Conservation (phyloP, 2,888 invertebrate species). For the Ormyrus rosae region DNA sequence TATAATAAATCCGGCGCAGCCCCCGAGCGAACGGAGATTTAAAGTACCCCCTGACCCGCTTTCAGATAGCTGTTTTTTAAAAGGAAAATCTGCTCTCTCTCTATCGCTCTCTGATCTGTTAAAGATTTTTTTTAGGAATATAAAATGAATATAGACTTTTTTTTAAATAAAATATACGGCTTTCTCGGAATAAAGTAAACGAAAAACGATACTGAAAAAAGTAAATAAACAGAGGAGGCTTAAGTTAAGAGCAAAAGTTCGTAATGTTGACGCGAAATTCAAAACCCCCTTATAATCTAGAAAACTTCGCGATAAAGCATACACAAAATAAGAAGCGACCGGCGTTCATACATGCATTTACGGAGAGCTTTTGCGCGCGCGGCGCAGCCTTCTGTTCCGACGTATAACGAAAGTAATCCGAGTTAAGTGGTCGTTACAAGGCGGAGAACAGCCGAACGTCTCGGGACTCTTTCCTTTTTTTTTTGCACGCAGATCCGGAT, state of each 20-base stretch:
- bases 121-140: no score
- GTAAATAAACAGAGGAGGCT: not conserved
- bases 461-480: not conserved
- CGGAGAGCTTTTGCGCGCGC: not conserved
- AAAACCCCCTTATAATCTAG: not conserved
- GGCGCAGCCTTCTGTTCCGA: constrained; percentile 37
- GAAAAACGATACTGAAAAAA: no score
- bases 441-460: constrained; percentile 18
- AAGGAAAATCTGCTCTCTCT: no score
- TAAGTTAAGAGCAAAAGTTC: constrained; percentile 6
- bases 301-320: not conserved
- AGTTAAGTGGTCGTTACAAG: constrained; percentile 65
- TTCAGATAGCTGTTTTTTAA: no score
- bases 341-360: not conserved
- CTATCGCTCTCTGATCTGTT: no score
- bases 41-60: not conserved
- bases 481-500: not conserved
- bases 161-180: no score
- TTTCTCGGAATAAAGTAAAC: no score
- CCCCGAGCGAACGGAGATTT: not conserved
- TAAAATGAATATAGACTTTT: no score
- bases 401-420: constrained; percentile 62
- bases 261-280: constrained; percentile 12
- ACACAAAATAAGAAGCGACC: constrained; percentile 16
- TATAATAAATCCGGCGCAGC: not conserved